These are phyloP conservation scores for Stenodema calcarata DNA, from an alignment of 2,888 invertebrate species.

Conservation along the genomic window DNA sequence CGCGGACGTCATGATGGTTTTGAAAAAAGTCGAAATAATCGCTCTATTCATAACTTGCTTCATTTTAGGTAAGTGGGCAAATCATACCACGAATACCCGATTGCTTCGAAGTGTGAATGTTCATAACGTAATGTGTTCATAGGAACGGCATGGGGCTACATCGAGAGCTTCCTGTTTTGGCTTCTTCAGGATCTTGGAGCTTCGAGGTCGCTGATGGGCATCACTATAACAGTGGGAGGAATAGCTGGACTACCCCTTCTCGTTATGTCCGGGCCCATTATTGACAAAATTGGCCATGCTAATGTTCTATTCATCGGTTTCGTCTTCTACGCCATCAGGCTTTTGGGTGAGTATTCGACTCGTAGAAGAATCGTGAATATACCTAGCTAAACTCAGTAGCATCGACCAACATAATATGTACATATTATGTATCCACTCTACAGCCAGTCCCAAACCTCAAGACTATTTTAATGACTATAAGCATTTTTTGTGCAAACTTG, in stretches of 20 bases:
- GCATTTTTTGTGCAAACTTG: too few relatives aligned
- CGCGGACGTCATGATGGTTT: conserved; percentile 71
- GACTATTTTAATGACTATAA: too few relatives aligned
- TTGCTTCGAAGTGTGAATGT: too few relatives aligned
- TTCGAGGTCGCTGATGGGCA: conserved; percentile 77
- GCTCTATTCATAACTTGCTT: conserved; percentile 76
- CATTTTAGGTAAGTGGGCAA: conserved; percentile 68
- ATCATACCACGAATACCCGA: not conserved
- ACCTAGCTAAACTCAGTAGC: too few relatives aligned
- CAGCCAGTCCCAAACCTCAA: too few relatives aligned
- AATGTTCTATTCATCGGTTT: conserved; percentile 80
- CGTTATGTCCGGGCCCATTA: conserved; percentile 78
- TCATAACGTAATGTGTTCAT: too few relatives aligned
- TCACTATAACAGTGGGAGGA: conserved; percentile 80
- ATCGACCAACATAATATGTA: too few relatives aligned
- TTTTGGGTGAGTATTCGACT: conserved; percentile 67
- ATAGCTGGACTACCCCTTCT: conserved; percentile 77
- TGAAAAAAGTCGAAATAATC: conserved; percentile 74
- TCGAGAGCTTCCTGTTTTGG: conserved; percentile 84
- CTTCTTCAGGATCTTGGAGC: conserved; percentile 78
- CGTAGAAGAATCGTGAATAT: too few relatives aligned
- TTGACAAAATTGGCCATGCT: conserved; percentile 75
- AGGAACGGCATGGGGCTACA: conserved; percentile 84
- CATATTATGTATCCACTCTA: too few relatives aligned
- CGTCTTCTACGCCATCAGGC: conserved; percentile 75